Evolutionary conservation across 92 coral and sea anemone genomes (phyloP).

Genomic region (Plumapathes pennacea): DNA sequence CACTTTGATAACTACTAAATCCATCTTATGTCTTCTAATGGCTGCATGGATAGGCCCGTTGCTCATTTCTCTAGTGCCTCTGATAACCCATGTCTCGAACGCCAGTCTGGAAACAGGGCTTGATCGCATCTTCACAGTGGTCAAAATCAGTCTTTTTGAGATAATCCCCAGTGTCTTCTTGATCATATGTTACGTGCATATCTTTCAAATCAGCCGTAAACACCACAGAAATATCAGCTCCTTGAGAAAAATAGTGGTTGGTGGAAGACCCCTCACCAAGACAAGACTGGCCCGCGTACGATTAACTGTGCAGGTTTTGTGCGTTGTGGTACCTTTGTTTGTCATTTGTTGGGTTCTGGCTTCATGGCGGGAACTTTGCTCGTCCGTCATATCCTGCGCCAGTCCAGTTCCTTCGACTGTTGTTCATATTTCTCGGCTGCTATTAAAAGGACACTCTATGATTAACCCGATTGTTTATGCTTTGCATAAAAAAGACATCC

Average conservation of each 20-base stretch:
- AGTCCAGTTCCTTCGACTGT: slow-evolving; percentile 32
- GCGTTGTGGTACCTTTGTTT: slow-evolving; percentile 60
- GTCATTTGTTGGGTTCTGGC: slow-evolving; percentile 54
- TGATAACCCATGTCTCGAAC: slow-evolving; percentile 12
- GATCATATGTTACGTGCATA: slow-evolving; percentile 48
- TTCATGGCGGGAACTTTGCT: slow-evolving; percentile 51
- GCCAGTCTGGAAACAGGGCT: no score
- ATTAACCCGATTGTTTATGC: slow-evolving; percentile 66
- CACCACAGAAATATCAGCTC: slow-evolving; percentile 47
- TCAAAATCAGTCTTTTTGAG: slow-evolving; percentile 35
- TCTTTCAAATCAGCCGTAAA: slow-evolving; percentile 44
- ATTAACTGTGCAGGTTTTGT: slow-evolving; percentile 46
- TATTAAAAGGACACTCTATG: slow-evolving; percentile 69
- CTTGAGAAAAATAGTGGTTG: slow-evolving; percentile 13
- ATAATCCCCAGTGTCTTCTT: slow-evolving; percentile 27
- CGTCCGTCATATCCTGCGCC: not conserved
- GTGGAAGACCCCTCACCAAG: slow-evolving; percentile 3
- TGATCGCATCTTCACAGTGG: slow-evolving; percentile 13
- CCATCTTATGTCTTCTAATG: slow-evolving; percentile 26
- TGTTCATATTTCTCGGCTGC: slow-evolving; percentile 52
- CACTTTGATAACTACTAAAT: slow-evolving; percentile 16
- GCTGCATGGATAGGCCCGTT: slow-evolving; percentile 46
- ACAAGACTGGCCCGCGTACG: slow-evolving; percentile 19
- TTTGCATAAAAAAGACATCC: slow-evolving; percentile 56
- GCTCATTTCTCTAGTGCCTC: slow-evolving; percentile 13